Evolutionary conservation across 2,113 vertebrate genomes (phyloP).

Genomic region (Pygoscelis adeliae): DNA sequence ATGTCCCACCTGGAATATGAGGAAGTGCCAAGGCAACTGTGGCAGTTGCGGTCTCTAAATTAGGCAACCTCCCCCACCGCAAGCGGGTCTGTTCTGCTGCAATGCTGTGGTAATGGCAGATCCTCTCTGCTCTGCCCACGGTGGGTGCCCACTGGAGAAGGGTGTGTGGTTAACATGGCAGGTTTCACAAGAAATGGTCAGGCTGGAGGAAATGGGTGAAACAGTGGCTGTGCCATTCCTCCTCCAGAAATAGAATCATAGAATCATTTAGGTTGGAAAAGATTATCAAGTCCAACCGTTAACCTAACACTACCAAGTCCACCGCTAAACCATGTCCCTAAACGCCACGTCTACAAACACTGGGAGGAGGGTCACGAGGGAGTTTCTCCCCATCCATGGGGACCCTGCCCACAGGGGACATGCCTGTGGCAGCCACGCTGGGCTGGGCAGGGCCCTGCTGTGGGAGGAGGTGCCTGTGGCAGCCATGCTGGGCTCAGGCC

Average conservation of each 20-base stretch:
- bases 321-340: not conserved
- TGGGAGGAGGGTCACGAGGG: not conserved
- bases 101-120: not conserved
- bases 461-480: not conserved
- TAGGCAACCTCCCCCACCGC: not conserved
- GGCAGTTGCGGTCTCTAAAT: too few relatives aligned
- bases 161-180: rapidly evolving
- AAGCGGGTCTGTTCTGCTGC: not conserved
- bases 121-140: not conserved
- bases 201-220: too few relatives aligned
- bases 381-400: not conserved
- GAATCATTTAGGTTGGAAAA: not conserved
- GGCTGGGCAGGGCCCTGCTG: not conserved
- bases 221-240: not conserved
- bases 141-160: too few relatives aligned
- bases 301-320: not conserved
- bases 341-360: rapidly evolving
- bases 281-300: too few relatives aligned
- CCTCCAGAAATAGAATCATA: not conserved
- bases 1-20: not conserved
- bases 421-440: not conserved
- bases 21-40: not conserved
- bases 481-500: not conserved
- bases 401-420: not conserved
- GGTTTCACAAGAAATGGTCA: not conserved